A percentile compares a stretch with the other conserved stretches of the same genome.
phyloP scores from a whole-genome alignment of 2,797 vertebrate genomes.

The Acestrorhynchus altus region DNA sequence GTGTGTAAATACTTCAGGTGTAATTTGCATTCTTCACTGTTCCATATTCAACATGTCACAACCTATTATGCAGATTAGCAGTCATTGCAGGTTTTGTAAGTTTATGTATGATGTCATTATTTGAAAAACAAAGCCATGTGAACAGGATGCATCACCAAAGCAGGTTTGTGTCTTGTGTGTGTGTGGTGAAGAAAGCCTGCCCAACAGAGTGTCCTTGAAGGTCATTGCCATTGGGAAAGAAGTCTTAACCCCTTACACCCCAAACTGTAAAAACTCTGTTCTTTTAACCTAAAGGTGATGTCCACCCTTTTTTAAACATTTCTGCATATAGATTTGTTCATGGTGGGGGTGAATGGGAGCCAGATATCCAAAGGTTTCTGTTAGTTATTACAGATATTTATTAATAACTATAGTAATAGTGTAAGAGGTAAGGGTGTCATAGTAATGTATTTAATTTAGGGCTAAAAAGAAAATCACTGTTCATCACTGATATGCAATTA shows the following conservation, averaged over 20 bases:
- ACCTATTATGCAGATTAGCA: neutral
- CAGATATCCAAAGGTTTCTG: too few relatives aligned
- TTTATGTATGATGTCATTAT: neutral
- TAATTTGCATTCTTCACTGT: neutral
- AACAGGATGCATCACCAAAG: neutral
- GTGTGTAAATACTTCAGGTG: too few relatives aligned
- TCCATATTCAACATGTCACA: neutral
- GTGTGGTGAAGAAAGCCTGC: constrained; percentile 8
- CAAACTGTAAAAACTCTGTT: neutral
- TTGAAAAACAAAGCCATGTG: neutral
- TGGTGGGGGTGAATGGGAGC: too few relatives aligned
- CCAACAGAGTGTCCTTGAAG: neutral
- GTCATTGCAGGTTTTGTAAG: neutral
- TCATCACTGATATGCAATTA: too few relatives aligned
- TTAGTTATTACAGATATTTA: too few relatives aligned
- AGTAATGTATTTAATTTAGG: too few relatives aligned
- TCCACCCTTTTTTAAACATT: too few relatives aligned
- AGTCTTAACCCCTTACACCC: neutral
- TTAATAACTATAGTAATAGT: too few relatives aligned
- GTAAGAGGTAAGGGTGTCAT: too few relatives aligned
- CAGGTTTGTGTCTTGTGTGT: constrained; percentile 3
- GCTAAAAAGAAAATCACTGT: too few relatives aligned
- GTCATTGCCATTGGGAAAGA: neutral
- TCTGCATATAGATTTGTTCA: too few relatives aligned
- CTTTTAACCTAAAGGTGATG: too few relatives aligned